Conservation (phyloP, 2,888 invertebrate genomes). For the Tinea trinotella region DNA sequence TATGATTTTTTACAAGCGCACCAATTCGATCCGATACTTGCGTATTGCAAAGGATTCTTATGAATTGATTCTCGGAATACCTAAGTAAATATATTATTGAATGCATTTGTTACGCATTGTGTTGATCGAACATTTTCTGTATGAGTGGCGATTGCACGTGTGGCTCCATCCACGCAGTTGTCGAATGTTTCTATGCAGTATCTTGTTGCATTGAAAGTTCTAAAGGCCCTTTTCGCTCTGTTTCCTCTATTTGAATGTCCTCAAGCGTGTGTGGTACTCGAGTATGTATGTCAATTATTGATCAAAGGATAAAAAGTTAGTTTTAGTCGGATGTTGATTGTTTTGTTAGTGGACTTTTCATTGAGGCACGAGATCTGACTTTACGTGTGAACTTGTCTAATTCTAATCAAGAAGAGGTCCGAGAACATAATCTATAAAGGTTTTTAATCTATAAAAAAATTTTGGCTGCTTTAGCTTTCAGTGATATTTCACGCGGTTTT, state of each 20-base stretch:
- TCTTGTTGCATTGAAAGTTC: background rate
- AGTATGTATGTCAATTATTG: background rate
- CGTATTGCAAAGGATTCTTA: slow-evolving; percentile 26
- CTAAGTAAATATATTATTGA: slow-evolving; percentile 46
- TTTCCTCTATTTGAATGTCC: slow-evolving; percentile 34
- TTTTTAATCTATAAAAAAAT: too few relatives aligned
- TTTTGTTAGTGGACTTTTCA: background rate
- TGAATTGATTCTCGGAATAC: slow-evolving; percentile 32
- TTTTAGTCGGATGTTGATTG: background rate
- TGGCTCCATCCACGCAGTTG: slow-evolving; percentile 2
- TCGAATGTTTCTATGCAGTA: too few relatives aligned
- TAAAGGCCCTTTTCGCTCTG: slow-evolving; percentile 36
- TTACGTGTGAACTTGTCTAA: background rate
- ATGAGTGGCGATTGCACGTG: slow-evolving; percentile 23
- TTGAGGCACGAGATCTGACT: background rate
- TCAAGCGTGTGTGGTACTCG: slow-evolving; percentile 10
- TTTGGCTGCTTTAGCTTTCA: too few relatives aligned
- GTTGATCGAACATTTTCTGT: slow-evolving; percentile 29
- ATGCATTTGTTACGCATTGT: slow-evolving; percentile 40
- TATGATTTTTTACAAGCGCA: background rate
- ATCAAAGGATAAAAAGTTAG: background rate
- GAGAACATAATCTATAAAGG: background rate
- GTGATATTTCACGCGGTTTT: too few relatives aligned
- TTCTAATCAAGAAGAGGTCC: too few relatives aligned
- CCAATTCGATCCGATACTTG: slow-evolving; percentile 17